A percentile compares a stretch with the other conserved stretches of the same genome.
phyloP scores from a whole-genome alignment of 2,888 invertebrate genomes.

The Empis stercorea region DNA sequence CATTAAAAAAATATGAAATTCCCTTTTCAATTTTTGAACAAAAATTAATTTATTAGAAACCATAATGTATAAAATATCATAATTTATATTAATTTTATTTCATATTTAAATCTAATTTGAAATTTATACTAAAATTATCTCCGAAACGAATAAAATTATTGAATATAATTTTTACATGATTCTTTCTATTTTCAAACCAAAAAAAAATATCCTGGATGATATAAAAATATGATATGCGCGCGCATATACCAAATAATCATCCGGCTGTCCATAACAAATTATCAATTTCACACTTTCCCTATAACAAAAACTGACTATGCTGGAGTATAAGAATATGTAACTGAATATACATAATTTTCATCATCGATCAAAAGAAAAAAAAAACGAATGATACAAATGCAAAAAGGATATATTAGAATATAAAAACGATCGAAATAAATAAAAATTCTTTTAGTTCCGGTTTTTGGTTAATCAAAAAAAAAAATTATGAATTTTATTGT shows the following conservation, averaged over 20 bases:
- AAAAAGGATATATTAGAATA: not conserved
- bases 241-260: not conserved
- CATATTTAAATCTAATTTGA: not conserved
- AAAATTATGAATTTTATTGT: not conserved
- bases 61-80: not conserved
- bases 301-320: too few species aligned
- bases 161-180: too few species aligned
- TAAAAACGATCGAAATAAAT: not conserved
- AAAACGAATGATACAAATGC: not conserved
- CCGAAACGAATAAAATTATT: not conserved
- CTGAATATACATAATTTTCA: too few species aligned
- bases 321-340: too few species aligned
- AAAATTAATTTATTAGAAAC: not conserved
- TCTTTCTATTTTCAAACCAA: too few species aligned
- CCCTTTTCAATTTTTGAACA: too few species aligned
- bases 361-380: too few species aligned
- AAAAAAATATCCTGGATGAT: too few species aligned
- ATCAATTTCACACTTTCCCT: conserved; percentile 1
- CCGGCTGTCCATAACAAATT: conserved; percentile 1
- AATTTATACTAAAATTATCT: not conserved
- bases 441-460: conserved; percentile 8
- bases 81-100: not conserved
- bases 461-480: conserved; percentile 9
- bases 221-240: not conserved
- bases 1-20: too few species aligned